Evolutionary conservation across 2,888 invertebrate species (phyloP).

Genomic region (Netelia fuscicornis): DNA sequence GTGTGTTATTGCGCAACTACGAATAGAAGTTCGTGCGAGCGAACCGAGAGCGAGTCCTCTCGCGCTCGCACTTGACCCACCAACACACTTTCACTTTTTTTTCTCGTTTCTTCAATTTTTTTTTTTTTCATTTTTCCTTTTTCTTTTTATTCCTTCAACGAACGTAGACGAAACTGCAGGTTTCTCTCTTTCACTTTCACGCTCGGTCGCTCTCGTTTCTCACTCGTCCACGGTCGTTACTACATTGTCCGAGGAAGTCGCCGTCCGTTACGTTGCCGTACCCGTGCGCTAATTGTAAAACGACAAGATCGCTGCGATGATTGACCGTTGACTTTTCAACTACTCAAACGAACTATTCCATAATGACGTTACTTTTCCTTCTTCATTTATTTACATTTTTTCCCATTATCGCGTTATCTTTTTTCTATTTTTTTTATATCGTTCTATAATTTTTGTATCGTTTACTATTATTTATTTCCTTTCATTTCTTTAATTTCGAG

Average conservation of each 20-base stretch:
- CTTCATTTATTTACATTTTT: too few relatives aligned
- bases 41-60: conserved; percentile 52
- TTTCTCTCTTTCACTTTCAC: conserved; percentile 60
- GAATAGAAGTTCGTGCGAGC: conserved; percentile 15
- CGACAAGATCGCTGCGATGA: not conserved
- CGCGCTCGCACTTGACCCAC: conserved; percentile 80
- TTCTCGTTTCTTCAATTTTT: too few relatives aligned
- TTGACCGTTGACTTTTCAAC: not conserved
- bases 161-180: conserved; percentile 23
- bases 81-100: conserved; percentile 82
- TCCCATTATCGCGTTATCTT: too few relatives aligned
- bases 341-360: too few relatives aligned
- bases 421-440: too few relatives aligned
- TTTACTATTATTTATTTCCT: not conserved
- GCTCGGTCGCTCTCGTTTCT: conserved; percentile 10
- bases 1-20: conserved; percentile 54
- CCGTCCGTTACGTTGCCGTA: not conserved
- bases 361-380: not conserved
- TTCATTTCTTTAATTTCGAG: not conserved
- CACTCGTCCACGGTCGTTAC: conserved; percentile 9
- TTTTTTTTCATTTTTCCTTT: conserved; percentile 74
- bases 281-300: not conserved
- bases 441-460: too few relatives aligned
- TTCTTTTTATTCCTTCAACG: conserved; percentile 60
- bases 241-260: conserved; percentile 17